Percentiles rank a stretch among this genome's conserved stretches.
Evolutionary conservation across 2,113 vertebrate species (phyloP).

Genomic region (Murina feae): DNA sequence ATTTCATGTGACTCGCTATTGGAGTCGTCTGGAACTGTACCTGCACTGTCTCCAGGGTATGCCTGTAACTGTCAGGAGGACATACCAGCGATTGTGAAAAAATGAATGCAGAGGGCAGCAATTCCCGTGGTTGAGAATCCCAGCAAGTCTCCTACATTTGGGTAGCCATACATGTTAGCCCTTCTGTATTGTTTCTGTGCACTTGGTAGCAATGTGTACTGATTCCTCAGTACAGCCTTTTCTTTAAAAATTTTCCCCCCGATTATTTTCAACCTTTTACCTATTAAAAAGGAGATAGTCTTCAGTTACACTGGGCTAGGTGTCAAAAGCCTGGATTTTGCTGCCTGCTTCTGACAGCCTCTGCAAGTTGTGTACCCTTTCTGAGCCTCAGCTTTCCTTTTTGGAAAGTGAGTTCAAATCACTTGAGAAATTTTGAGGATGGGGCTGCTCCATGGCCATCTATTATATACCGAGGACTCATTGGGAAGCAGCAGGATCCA

Average conservation of each 20-base stretch:
- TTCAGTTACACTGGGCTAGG: background rate
- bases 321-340: background rate
- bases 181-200: background rate
- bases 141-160: background rate
- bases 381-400: background rate
- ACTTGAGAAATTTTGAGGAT: background rate
- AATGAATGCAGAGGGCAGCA: background rate
- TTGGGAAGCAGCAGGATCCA: background rate
- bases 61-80: background rate
- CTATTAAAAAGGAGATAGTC: background rate
- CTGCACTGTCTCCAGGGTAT: background rate
- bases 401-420: background rate
- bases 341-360: background rate
- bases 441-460: fast-evolving
- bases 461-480: background rate
- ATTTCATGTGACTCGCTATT: background rate
- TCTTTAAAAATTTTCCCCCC: background rate
- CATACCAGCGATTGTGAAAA: too few relatives aligned
- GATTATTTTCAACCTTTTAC: background rate
- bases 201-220: background rate
- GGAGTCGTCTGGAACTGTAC: background rate
- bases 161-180: background rate
- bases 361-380: background rate
- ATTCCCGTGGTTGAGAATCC: background rate
- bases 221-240: fast-evolving